Evolutionary conservation across 2,888 invertebrate species (phyloP).

Genomic region (Galerucella calmariensis): DNA sequence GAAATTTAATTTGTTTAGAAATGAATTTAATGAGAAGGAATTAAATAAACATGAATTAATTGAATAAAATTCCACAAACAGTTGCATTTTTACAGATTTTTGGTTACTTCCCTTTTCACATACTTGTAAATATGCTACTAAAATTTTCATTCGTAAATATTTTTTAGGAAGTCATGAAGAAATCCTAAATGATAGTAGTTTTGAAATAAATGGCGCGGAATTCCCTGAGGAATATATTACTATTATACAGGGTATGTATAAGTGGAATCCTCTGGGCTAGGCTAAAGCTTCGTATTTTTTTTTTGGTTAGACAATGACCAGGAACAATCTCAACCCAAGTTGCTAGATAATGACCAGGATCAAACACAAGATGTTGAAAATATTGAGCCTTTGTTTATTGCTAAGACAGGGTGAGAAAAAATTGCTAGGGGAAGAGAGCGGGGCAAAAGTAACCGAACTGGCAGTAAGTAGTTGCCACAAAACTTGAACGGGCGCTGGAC

Average conservation of each 20-base stretch:
- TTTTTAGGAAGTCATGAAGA: constrained; percentile 4
- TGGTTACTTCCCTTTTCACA: not conserved
- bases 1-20: not conserved
- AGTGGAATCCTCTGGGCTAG: too few species aligned
- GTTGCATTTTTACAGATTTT: not conserved
- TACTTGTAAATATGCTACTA: not conserved
- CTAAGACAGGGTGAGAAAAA: not conserved
- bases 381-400: not conserved
- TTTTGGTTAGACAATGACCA: constrained; percentile 4
- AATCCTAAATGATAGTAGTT: not conserved
- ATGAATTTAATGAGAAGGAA: not conserved
- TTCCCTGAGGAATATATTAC: not conserved
- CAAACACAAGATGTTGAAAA: not conserved
- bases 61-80: not conserved
- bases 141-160: not conserved
- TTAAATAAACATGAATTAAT: not conserved
- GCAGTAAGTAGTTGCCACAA: not conserved
- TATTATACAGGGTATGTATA: too few species aligned
- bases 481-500: too few species aligned
- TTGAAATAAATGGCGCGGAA: not conserved
- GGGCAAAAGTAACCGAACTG: not conserved
- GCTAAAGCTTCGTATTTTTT: not conserved
- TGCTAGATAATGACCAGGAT: not conserved
- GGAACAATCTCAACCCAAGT: not conserved
- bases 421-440: not conserved